These are phyloP conservation scores for Ferdinandea cuprea DNA, from an alignment of 2,888 invertebrate genomes.

Conservation along the genomic window DNA sequence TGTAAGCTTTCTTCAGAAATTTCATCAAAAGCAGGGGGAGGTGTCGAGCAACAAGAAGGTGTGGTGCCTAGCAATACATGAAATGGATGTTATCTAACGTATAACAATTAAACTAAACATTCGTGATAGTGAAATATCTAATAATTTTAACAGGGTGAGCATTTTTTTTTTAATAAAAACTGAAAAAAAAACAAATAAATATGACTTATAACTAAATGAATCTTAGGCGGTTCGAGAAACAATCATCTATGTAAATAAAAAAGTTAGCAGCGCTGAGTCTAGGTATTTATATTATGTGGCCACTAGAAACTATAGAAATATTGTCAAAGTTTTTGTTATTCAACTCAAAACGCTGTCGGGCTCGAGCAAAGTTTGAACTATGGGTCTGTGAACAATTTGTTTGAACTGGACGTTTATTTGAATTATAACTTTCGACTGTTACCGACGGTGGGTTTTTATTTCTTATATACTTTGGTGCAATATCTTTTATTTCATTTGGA, in stretches of 20 bases:
- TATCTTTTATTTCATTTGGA: not conserved
- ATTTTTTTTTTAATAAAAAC: slow-evolving; percentile 2
- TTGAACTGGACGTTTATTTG: slow-evolving; percentile 8
- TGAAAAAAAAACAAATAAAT: slow-evolving; percentile 12
- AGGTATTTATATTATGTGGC: slow-evolving; percentile 41
- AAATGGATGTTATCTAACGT: slow-evolving; percentile 75
- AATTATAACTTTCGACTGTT: slow-evolving; percentile 59
- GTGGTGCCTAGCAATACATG: slow-evolving; percentile 85
- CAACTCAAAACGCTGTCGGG: slow-evolving; percentile 59
- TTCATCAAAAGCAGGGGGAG: slow-evolving; percentile 96
- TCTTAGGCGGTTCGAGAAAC: slow-evolving; percentile 27
- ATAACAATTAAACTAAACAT: slow-evolving; percentile 55
- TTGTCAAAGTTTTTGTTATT: slow-evolving; percentile 44
- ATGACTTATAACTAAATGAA: slow-evolving; percentile 1
- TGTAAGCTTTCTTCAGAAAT: slow-evolving; percentile 84
- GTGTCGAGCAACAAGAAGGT: slow-evolving; percentile 92
- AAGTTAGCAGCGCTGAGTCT: not conserved
- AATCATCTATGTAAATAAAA: slow-evolving; percentile 1
- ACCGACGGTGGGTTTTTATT: slow-evolving; percentile 59
- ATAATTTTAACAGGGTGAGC: slow-evolving; percentile 20
- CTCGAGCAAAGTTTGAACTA: slow-evolving; percentile 47
- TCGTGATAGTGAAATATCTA: slow-evolving; percentile 34
- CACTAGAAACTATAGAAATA: slow-evolving; percentile 46
- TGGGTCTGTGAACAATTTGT: slow-evolving; percentile 25
- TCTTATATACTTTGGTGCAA: slow-evolving; percentile 11